Base-by-base conservation (phyloP, 2,797 vertebrate species). In the Gallinago stenura region DNA sequence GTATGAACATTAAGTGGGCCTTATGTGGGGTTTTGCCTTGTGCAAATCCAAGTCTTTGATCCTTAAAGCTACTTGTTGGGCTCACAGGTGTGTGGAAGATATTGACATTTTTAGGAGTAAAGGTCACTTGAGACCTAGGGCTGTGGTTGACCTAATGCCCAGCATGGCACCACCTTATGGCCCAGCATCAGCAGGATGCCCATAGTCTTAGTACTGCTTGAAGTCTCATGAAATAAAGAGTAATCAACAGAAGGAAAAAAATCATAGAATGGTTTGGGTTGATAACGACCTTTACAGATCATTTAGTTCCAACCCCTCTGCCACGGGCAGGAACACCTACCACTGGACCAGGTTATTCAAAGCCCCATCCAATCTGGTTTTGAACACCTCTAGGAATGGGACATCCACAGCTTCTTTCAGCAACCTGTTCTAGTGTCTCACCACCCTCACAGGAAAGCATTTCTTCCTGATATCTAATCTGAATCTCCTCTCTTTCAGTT, bases 111-210 rank as follows among this genome's bases (percentile, higher is more conserved):
- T 80, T 39, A 80, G 14, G 14, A 82, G 2, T 11, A 20, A 76
- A 56, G 6, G n/a, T 20, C 8, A 5, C 9, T 28, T 72, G 13
- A 3, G 1, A 3, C 15, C 82, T 69, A 69, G 6, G 77, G 17
- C 15, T 57, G 33, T 50, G 33, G 15, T 18, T 85, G 53, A 9
- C 10, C 8, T 54, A 61, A 76, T 28, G 7, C 4, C 5, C 25
- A 43, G 7, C 14, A 54, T 0, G 0, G 18, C 24, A 70, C 2
- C 43, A 39, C 46, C 6, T 66, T 66, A 73, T 20, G 12, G 12
- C 11, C 25, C 12, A 24, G 6, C 6, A 24, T 3, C 6, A 5
- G 4, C 31, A 76, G 16, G 41, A 35, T 28, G 22, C 1, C 7
- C 35, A 12, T 14, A 22, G 21, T 28, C 10, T 65, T 65, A 37